Evolutionary conservation across 2,113 vertebrate species (phyloP).

Genomic region (Aleadryas rufinucha): DNA sequence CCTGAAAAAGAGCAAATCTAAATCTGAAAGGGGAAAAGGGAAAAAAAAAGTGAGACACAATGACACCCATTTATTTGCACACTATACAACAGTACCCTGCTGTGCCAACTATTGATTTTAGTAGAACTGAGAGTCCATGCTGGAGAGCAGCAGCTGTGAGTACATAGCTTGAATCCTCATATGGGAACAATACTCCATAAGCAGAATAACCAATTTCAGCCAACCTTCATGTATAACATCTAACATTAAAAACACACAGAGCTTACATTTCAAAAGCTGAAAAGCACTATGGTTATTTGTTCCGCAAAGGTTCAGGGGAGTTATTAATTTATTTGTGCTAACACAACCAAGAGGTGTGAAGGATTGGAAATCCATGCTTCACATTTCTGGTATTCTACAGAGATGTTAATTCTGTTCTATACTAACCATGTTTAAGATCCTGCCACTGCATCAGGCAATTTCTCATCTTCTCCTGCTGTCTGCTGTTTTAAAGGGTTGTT

Average conservation of each 20-base stretch:
- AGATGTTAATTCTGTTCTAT: neutral
- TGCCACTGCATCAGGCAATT: neutral
- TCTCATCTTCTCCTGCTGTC: neutral
- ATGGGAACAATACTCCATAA: slow-evolving; percentile 19
- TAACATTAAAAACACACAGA: neutral
- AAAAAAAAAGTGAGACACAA: slow-evolving; percentile 1
- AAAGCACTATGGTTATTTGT: neutral
- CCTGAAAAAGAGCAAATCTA: slow-evolving; percentile 44
- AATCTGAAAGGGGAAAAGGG: slow-evolving; percentile 29
- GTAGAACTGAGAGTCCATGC: neutral
- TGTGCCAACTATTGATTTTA: slow-evolving; percentile 16
- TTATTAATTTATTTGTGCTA: slow-evolving; percentile 10
- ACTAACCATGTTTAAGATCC: neutral
- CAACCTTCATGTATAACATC: neutral
- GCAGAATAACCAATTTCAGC: slow-evolving; percentile 36
- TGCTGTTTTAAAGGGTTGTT: neutral
- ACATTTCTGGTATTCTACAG: neutral
- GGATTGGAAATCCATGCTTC: neutral
- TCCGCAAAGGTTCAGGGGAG: neutral
- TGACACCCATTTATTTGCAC: slow-evolving; percentile 53
- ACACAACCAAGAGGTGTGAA: neutral
- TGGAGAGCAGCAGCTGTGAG: slow-evolving; percentile 39
- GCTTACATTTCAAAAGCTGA: neutral
- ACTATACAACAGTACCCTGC: slow-evolving; percentile 8
- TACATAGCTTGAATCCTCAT: neutral